Evolutionary conservation across 2,888 invertebrate species (phyloP), one percentile per base, ranked within the genome.

Genomic region (Cryptocephalus moraei): DNA sequence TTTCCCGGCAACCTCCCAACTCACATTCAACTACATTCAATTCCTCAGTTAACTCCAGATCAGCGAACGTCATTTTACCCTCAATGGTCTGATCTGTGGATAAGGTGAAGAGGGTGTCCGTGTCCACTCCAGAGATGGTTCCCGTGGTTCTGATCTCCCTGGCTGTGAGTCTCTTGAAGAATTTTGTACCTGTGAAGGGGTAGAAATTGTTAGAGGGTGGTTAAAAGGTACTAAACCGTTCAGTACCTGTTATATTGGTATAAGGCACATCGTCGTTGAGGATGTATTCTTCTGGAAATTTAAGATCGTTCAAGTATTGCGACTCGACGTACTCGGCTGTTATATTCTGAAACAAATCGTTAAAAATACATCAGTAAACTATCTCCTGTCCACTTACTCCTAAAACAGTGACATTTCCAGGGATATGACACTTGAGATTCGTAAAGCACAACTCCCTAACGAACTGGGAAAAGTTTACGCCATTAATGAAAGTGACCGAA

Each of bases 211-310:
- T n/a, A n/a, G n/a, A n/a, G n/a, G n/a, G n/a, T n/a, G n/a, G n/a
- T n/a, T n/a, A n/a, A n/a, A n/a, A n/a, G n/a, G n/a, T n/a, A n/a
- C n/a, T n/a, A n/a, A n/a, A n/a, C n/a, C n/a, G n/a, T 14, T 42
- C 33, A 36, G 58, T 60, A 40, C 73, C 75, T 8, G 64, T 62
- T n/a, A 80, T 67, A 3, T 64, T 57, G 13, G 67, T 63, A 4
- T 59, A 55, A 9, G 55, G 41, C 8, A 58, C 58, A 9, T 64
- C 64, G 53, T 69, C 66, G 2, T 62, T 61, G 49, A 72, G 62
- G 4, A 80, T 58, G 51, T 70, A 81, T 33, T 75, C 75, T 9
- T 69, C 63, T 0, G 79, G 80, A 60, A 76, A 81, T 43, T 59
- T 56, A 1, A 79, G 54, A 22, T 60, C 59, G 56, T 80, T 80